Evolutionary conservation across 2,888 invertebrate species (phyloP), one percentile per base, ranked within the genome.

Genomic region (Latheticus oryzae): DNA sequence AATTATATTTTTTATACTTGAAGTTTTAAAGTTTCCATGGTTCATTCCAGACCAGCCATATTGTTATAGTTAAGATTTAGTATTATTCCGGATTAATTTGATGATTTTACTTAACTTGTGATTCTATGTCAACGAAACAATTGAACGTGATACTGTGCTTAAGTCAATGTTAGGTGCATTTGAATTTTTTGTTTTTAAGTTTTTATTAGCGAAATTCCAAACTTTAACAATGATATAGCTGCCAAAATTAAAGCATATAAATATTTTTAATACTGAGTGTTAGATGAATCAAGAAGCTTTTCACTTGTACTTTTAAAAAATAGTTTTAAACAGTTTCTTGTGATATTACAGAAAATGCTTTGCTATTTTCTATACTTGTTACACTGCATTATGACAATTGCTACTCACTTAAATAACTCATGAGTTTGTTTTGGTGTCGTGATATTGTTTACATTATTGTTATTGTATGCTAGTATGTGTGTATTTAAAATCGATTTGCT

Each of bases 1-100:
- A 35, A 16, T 35, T 32, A 8, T 28, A 42, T 53, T 8, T 4
- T 35, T 53, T 21, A 16, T 5, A 8, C 9, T 33, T 43, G 24
- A 43, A 47, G 28, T 47, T 55, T 16, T 55, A 30, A 37, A 47
- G 30, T 40, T 51, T 42, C 23, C 32, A 40, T 12, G 24, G 43
- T 26, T 37, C 40, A 53, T 45, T 54, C 45, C 43, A 54, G 19
- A 38, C 51, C 51, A 42, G 45, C 28, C 32, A 53, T 47, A 32
- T 47, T 47, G 5, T 32, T 5, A 33, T 47, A 33, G 32, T 47
- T 16, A 19, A 33, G 11, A 8, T 4, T 43, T 30, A 23, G 13
- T 37, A 12, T 23, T 38, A 35, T n/a, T 42, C n/a, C n/a, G n/a
- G n/a, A 42, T 26, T 15, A 38, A 13, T 23, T 43, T 30, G 21